A percentile compares a stretch with the other conserved stretches of the same genome.
Evolutionary conservation across 2,113 vertebrate genomes (phyloP).

Genomic region (Aix galericulata): DNA sequence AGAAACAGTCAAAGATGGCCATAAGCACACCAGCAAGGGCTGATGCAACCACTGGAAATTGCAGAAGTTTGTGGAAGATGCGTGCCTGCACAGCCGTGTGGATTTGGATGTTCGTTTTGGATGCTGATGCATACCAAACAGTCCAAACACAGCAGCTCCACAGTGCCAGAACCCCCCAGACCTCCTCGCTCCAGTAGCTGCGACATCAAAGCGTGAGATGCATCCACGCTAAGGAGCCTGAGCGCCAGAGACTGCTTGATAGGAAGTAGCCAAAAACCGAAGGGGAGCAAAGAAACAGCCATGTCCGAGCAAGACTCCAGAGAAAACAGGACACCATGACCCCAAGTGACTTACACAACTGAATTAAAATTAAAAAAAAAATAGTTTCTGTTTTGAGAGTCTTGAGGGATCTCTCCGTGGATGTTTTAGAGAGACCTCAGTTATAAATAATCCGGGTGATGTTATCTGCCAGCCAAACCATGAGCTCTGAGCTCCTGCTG

Average conservation of each 20-base stretch:
- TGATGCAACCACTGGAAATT: neutral
- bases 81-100: neutral
- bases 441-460: neutral
- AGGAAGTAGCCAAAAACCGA: neutral
- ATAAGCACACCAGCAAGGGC: neutral
- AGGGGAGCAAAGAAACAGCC: neutral
- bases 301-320: neutral
- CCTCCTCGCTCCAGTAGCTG: neutral
- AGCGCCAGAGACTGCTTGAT: neutral
- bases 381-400: neutral
- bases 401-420: neutral
- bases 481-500: neutral
- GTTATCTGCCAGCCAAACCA: neutral
- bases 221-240: neutral
- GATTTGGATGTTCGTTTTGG: neutral
- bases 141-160: neutral
- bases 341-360: neutral
- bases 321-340: conserved; percentile 8
- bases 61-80: neutral
- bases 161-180: neutral
- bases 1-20: neutral
- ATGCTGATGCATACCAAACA: neutral
- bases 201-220: neutral
- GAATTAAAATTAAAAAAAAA: neutral
- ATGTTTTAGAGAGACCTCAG: conserved; percentile 4